Evolutionary conservation across 2,797 vertebrate genomes (phyloP).

Genomic region (Lacerta agilis): DNA sequence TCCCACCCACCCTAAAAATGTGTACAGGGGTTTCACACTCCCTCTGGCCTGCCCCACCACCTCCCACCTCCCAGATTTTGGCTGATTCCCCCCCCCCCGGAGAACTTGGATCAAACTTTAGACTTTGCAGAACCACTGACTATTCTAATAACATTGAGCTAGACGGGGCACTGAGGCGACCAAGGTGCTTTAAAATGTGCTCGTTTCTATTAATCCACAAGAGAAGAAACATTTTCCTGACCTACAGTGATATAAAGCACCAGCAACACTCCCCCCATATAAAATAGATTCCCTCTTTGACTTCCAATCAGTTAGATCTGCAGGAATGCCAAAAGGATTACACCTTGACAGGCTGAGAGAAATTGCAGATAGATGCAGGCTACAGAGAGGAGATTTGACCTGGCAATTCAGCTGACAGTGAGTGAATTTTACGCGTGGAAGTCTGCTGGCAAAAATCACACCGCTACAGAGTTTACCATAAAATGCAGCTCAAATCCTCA

Average conservation of each 20-base stretch:
- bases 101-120: neutral
- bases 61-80: neutral
- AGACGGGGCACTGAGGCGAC: neutral
- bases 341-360: neutral
- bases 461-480: neutral
- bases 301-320: constrained; percentile 4
- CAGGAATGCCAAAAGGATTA: neutral
- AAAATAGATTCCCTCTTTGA: neutral
- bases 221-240: neutral
- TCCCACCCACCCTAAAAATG: too few relatives aligned
- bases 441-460: neutral
- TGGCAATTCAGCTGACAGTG: neutral
- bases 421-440: neutral
- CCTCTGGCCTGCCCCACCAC: too few relatives aligned
- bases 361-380: neutral
- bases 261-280: neutral
- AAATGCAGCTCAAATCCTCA: neutral
- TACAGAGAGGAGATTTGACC: neutral
- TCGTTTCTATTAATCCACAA: neutral
- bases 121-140: neutral
- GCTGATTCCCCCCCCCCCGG: neutral
- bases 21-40: neutral
- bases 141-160: neutral
- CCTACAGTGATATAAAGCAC: neutral
- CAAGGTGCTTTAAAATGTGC: neutral